phyloP scores from a whole-genome alignment of 2,113 vertebrate species.

The Corapipo altera region DNA sequence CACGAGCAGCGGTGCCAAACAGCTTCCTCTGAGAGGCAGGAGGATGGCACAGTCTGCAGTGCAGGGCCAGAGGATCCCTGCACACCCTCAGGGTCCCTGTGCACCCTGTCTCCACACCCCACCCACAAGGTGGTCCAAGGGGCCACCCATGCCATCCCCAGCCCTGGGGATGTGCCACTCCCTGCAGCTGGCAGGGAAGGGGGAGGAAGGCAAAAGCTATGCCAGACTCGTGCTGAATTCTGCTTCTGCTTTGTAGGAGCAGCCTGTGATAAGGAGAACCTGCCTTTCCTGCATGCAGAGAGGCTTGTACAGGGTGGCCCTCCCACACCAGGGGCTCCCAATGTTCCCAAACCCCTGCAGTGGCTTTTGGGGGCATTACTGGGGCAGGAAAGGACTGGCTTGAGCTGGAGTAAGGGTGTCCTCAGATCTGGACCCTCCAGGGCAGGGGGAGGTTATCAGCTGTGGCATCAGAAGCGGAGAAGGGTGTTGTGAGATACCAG shows the following conservation, averaged over 20 bases:
- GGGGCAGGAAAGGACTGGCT: not conserved
- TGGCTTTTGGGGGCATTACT: rapidly evolving
- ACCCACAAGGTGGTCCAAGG: not conserved
- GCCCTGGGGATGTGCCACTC: rapidly evolving
- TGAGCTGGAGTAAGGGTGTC: not conserved
- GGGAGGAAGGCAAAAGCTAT: not conserved
- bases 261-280: not conserved
- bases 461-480: not conserved
- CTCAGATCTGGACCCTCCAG: not conserved
- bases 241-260: constrained; percentile 26
- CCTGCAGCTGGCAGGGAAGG: rapidly evolving
- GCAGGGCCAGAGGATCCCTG: not conserved
- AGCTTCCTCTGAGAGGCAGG: not conserved
- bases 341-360: rapidly evolving
- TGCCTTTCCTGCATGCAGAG: not conserved
- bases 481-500: not conserved
- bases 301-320: rapidly evolving
- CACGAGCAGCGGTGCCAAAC: rapidly evolving
- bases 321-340: rapidly evolving
- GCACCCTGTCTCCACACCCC: not conserved
- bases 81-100: not conserved
- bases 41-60: rapidly evolving
- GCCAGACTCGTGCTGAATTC: not conserved
- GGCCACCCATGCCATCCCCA: rapidly evolving
- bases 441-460: not conserved